Base-by-base conservation (phyloP, 2,888 invertebrate genomes). In the Gymnosoma rotundatum region DNA sequence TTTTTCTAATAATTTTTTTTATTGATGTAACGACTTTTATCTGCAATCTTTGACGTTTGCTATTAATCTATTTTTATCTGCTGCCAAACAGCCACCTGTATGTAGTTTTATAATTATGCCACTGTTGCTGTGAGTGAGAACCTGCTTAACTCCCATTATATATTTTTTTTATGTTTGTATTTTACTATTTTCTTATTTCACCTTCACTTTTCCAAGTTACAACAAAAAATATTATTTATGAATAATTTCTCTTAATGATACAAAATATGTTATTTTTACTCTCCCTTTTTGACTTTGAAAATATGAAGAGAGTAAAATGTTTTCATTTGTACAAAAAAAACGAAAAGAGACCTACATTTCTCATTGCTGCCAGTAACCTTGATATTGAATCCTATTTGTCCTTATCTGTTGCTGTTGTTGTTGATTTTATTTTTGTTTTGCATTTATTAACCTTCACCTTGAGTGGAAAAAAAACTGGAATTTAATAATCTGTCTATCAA, bases 391-490 rank as follows among this genome's bases (percentile, higher is more conserved):
- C 74, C 78, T 81, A 60, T 74, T n/a, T 61, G 81, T 78, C 78
- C 69, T 64, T 81, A 74, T 66, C 60, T 54, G 60, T 45, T 78
- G 60, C 45, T 78, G 60, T 63, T 63, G 25, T 64, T 10, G 25
- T 45, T 54, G 36, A 12, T 56, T 61, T 69, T 69, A 21, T 63
- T 78, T 70, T 52, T 56, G 18, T 63, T 74, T 76, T 75, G 32
- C 75, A 54, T 56, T 79, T 79, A 79, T 67, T 81, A 84, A 81
- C 81, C 84, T 84, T 84, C 84, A 84, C 84, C 84, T 84, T 84
- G 84, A 81, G 52, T 12, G 16, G 10, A 18, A 5, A 32, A 45
- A 18, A 66, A 36, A 20, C n/a, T 48, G 20, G 3, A 7, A 5
- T 48, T 48, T 14, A 83, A 73, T 80, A 76, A 48, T 83, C 52